Percentiles rank a stretch among this genome's conserved stretches.
These are phyloP conservation scores for Craseonycteris thonglongyai DNA, from an alignment of 2,113 vertebrate species.

Conservation along the genomic window DNA sequence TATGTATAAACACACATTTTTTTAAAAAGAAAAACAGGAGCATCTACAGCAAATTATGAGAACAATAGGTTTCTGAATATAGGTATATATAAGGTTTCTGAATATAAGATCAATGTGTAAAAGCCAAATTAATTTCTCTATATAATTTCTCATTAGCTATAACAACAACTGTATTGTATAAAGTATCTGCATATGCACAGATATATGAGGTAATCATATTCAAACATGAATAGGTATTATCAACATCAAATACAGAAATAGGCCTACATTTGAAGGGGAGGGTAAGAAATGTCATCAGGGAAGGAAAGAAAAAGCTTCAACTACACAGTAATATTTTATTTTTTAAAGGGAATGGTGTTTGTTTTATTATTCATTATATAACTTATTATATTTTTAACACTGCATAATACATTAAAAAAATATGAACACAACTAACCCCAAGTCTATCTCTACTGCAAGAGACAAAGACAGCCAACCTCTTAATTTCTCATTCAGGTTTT, in stretches of 20 bases:
- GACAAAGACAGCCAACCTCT: neutral
- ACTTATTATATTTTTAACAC: neutral
- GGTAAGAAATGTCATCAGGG: neutral
- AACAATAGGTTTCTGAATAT: neutral
- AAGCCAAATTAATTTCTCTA: neutral
- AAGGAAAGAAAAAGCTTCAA: neutral
- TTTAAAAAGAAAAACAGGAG: neutral
- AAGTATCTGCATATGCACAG: neutral
- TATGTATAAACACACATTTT: neutral
- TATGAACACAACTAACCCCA: neutral
- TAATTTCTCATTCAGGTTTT: neutral
- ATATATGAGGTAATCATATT: neutral
- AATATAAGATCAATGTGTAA: neutral
- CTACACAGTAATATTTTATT: neutral
- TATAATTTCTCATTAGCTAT: neutral
- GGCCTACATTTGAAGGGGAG: neutral
- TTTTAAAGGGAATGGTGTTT: neutral
- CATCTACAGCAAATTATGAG: neutral
- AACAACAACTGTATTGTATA: neutral
- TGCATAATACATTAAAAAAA: neutral
- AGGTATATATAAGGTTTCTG: neutral
- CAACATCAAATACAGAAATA: neutral
- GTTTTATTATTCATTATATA: neutral
- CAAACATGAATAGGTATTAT: neutral
- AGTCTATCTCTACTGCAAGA: neutral